phyloP scores from a whole-genome alignment of 2,888 invertebrate species.

The Artemia sinica region DNA sequence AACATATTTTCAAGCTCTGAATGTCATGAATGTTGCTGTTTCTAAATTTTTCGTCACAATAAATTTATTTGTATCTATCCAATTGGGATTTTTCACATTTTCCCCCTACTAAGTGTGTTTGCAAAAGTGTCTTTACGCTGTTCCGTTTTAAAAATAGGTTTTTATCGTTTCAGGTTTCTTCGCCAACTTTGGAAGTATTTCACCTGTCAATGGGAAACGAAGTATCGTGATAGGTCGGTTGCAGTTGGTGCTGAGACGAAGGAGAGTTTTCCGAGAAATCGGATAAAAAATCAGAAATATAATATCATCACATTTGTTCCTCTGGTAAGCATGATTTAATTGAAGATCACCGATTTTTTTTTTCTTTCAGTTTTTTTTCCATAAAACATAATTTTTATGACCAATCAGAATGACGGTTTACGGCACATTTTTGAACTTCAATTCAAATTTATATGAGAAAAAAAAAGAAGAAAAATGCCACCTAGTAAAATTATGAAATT shows the following conservation, averaged over 20 bases:
- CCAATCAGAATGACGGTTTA: slow-evolving; percentile 17
- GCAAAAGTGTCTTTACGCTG: no score
- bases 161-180: not conserved
- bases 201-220: not conserved
- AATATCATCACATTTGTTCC: slow-evolving; percentile 77
- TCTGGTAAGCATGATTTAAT: slow-evolving; percentile 33
- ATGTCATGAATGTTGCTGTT: no score
- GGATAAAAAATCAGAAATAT: slow-evolving; percentile 95
- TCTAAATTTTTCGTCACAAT: no score
- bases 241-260: slow-evolving; percentile 17
- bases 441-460: no score
- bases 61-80: no score
- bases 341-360: no score
- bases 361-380: not conserved
- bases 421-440: not conserved
- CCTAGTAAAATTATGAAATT: no score
- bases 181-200: not conserved
- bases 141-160: not conserved
- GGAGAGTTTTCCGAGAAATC: slow-evolving; percentile 80
- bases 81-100: no score
- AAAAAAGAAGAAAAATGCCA: no score
- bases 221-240: not conserved
- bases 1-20: no score
- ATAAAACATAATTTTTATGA: slow-evolving; percentile 14
- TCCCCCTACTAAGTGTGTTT: no score